Base-by-base conservation (phyloP, 92 coral and sea anemone genomes). In the Diadumene lineata region DNA sequence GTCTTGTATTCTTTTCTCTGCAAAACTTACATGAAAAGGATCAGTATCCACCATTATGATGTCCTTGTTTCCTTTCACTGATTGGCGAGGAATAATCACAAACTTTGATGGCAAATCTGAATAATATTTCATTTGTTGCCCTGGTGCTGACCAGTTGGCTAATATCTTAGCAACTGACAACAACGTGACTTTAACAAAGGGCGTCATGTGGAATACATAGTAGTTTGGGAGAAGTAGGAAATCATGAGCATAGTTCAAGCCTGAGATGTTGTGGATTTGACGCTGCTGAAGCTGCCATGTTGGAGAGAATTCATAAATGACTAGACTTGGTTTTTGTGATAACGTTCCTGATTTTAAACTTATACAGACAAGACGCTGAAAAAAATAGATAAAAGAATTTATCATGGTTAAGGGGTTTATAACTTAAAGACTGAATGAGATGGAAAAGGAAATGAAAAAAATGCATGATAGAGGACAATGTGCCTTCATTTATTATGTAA, bases 21-120 rank as follows among this genome's bases (percentile, higher is more conserved):
- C n/a, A n/a, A n/a, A n/a, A n/a, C 97, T 88, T 79, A 91, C 97
- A 79, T 91, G 97, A 43, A 90, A 91, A 0, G 97, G 97, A 25
- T 91, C 97, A 38, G 97, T 91, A 46, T 91, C 90, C 60, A 91
- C 90, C 72, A 80, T 76, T 13, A 88, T 82, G 13, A 91, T 70
- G 1, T 80, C 88, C 25, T 81, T 60, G 33, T 60, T 67, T 32
- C 56, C 64, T 43, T 48, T 60, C 43, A 53, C 67, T 60, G n/a
- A 27, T 50, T 78, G 80, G 6, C 97, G 84, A 29, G 93, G 97
- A n/a, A 91, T 82, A 68, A 91, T 88, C 60, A 91, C 97, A 85
- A 91, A 91, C 55, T 87, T 86, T 11, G 97, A 88, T 0, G 97
- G 97, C 46, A 88, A 44, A 10, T 82, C 97, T 24, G 97, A 85